Conservation (phyloP, 2,113 vertebrate species). For the Xenus cinereus region DNA sequence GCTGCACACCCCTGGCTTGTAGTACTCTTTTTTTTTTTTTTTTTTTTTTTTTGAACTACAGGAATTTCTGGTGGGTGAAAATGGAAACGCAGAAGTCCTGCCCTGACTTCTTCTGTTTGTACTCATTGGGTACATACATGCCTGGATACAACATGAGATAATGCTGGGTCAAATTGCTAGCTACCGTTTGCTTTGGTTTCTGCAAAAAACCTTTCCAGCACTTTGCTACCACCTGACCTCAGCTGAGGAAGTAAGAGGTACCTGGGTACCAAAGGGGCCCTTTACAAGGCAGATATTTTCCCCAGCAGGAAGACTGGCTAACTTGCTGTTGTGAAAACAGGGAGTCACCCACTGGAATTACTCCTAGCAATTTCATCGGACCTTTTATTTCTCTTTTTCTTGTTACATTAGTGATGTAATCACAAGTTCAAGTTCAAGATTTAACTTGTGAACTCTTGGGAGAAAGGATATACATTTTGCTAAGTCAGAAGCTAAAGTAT, state of each 20-base stretch:
- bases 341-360: not conserved
- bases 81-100: not conserved
- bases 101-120: not conserved
- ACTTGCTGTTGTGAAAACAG: conserved; percentile 42
- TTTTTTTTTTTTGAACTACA: not conserved
- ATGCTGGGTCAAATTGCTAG: not conserved
- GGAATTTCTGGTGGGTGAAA: conserved; percentile 2
- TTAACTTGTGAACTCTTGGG: not conserved
- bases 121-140: not conserved
- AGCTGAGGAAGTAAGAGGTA: not conserved
- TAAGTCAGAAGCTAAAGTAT: conserved; percentile 60
- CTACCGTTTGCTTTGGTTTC: not conserved
- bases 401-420: conserved; percentile 11
- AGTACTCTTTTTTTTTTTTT: not conserved
- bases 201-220: not conserved
- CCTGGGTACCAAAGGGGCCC: not conserved
- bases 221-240: not conserved
- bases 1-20: not conserved
- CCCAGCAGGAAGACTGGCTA: not conserved
- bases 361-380: not conserved
- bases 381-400: conserved; percentile 1
- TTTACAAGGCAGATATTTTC: not conserved
- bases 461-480: conserved; percentile 45
- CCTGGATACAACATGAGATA: not conserved
- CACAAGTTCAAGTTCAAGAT: conserved; percentile 11